Evolutionary conservation across 1,140 invertebrate genomes (phyloP).

Genomic region (Lerema accius): DNA sequence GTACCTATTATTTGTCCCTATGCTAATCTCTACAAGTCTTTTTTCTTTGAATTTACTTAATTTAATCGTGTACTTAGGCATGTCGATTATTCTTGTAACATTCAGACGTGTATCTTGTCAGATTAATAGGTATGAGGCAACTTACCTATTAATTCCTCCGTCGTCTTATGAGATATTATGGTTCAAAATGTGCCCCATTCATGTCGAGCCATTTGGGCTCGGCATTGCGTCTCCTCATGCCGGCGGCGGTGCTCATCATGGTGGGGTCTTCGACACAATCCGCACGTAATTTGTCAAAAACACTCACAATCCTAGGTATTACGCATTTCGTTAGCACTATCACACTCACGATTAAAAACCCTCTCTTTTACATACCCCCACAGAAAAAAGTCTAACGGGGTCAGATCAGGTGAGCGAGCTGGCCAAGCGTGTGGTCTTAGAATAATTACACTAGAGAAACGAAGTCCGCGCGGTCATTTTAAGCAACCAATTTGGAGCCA

Average conservation of each 20-base stretch:
- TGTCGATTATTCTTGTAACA: too few species aligned
- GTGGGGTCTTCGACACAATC: slow-evolving; percentile 14
- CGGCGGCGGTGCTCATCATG: slow-evolving; percentile 14
- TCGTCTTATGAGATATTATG: slow-evolving; percentile 14
- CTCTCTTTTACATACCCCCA: slow-evolving; percentile 13
- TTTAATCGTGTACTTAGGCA: too few species aligned
- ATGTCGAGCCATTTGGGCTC: slow-evolving; percentile 9
- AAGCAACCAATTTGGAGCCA: too few species aligned
- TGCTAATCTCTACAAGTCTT: too few species aligned
- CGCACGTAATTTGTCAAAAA: slow-evolving; percentile 11
- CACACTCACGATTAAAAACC: slow-evolving; percentile 20
- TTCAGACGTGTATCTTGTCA: too few species aligned
- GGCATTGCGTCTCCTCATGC: slow-evolving; percentile 11
- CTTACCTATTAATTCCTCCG: slow-evolving; percentile 30
- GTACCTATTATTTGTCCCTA: too few species aligned
- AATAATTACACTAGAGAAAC: too few species aligned
- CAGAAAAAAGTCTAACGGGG: slow-evolving; percentile 1
- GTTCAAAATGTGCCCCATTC: slow-evolving; percentile 22
- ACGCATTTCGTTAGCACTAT: slow-evolving; percentile 17
- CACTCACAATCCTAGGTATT: slow-evolving; percentile 1
- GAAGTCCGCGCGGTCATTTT: too few species aligned
- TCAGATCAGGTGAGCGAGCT: slow-evolving; percentile 4
- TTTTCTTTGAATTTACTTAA: too few species aligned
- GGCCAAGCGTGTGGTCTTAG: slow-evolving; percentile 19
- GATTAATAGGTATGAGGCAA: slow-evolving; percentile 1